phyloP scores from a whole-genome alignment of 2,113 vertebrate genomes.

The Pomatorhinus ruficollis region DNA sequence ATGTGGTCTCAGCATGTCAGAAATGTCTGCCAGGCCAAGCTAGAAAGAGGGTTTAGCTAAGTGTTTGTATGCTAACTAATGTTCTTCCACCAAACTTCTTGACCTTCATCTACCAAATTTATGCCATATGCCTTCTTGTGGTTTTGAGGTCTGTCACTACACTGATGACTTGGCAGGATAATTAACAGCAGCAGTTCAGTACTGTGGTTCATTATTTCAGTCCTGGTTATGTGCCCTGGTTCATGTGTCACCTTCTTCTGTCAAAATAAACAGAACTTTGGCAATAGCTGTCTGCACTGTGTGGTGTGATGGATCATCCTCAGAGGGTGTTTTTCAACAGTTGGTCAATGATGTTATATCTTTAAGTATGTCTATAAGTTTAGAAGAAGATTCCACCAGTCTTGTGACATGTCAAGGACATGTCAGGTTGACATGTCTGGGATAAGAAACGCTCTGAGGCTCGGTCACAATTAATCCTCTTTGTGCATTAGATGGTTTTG shows the following conservation, averaged over 20 bases:
- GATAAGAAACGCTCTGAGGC: background rate
- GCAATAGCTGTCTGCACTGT: background rate
- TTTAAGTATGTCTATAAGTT: background rate
- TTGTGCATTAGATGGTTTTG: slow-evolving; percentile 38
- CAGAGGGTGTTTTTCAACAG: background rate
- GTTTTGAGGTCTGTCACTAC: background rate
- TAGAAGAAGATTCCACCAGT: slow-evolving; percentile 1
- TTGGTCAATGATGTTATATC: background rate
- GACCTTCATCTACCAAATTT: background rate
- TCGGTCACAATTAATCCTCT: slow-evolving; percentile 43
- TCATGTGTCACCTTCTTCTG: background rate
- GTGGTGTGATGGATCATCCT: background rate
- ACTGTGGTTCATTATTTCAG: background rate
- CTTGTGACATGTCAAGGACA: slow-evolving; percentile 21
- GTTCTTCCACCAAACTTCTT: background rate
- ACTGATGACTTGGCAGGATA: background rate
- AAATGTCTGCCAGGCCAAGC: background rate
- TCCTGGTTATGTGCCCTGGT: background rate
- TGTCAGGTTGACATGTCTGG: background rate
- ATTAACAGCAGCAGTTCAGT: background rate
- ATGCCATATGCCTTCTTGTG: background rate
- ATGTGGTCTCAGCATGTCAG: background rate
- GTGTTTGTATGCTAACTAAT: background rate
- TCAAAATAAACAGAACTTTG: background rate
- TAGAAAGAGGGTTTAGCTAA: background rate